Conservation (phyloP, 2,797 vertebrate species). For the Oryzias sinensis region DNA sequence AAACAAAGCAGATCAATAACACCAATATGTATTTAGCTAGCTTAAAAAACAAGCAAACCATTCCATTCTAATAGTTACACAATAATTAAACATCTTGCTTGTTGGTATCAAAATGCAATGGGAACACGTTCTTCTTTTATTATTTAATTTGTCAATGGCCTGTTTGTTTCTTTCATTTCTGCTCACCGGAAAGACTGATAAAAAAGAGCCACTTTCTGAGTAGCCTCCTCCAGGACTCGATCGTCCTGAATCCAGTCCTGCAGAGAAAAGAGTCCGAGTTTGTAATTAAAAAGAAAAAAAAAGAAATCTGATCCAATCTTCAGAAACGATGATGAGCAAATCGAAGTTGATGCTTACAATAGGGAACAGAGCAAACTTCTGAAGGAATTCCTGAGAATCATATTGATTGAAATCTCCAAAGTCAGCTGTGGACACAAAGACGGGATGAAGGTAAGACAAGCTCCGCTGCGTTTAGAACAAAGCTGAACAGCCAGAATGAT, state of each 20-base stretch:
- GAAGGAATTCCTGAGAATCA: conserved; percentile 97
- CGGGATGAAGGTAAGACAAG: conserved; percentile 1
- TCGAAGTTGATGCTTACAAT: conserved; percentile 82
- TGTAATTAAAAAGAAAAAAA: neutral
- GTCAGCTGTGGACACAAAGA: conserved; percentile 80
- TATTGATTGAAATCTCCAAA: conserved; percentile 97
- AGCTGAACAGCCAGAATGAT: conserved; percentile 26
- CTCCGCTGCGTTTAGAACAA: conserved; percentile 23
- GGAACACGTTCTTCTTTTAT: too few species aligned
- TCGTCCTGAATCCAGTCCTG: conserved; percentile 98
- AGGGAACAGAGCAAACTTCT: conserved; percentile 95
- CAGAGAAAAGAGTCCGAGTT: conserved; percentile 21
- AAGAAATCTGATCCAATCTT: neutral
- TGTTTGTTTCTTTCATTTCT: neutral
- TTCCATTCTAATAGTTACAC: too few species aligned
- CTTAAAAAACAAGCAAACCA: too few species aligned
- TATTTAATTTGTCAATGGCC: too few species aligned
- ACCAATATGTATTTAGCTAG: too few species aligned
- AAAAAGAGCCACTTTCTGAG: conserved; percentile 92
- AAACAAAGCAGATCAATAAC: too few species aligned
- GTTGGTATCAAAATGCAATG: too few species aligned
- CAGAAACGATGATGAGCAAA: neutral
- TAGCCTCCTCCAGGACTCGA: conserved; percentile 92
- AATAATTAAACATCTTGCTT: too few species aligned
- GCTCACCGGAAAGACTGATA: conserved; percentile 93